phyloP scores from a whole-genome alignment of 2,113 vertebrate genomes.

The Sinocyclocheilus anshuiensis region DNA sequence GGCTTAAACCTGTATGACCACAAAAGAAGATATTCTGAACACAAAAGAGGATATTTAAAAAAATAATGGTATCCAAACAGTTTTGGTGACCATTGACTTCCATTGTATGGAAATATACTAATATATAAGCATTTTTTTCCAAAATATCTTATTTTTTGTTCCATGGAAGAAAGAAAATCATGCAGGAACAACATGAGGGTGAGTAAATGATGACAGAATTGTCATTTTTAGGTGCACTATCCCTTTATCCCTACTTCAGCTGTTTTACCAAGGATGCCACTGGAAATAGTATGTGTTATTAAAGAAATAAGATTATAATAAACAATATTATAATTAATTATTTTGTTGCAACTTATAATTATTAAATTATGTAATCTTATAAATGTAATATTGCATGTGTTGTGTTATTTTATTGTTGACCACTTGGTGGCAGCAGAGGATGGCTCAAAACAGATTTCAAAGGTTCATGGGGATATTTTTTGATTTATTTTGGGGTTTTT shows the following conservation, averaged over 20 bases:
- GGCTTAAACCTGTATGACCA: not conserved
- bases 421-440: constrained; percentile 66
- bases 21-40: not conserved
- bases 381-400: not conserved
- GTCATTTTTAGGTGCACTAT: not conserved
- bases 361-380: not conserved
- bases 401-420: constrained; percentile 35
- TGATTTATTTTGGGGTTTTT: not conserved
- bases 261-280: not conserved
- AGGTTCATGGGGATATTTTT: not conserved
- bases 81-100: not conserved
- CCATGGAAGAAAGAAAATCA: not conserved
- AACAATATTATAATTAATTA: not conserved
- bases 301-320: not conserved
- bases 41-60: not conserved
- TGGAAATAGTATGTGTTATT: not conserved
- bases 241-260: not conserved
- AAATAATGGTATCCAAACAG: not conserved
- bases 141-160: not conserved
- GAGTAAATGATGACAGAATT: not conserved
- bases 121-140: not conserved
- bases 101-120: not conserved
- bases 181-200: not conserved
- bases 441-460: not conserved
- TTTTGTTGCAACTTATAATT: not conserved